Conservation (phyloP, 2,797 vertebrate species). For the Oryzias dopingdopingensis region DNA sequence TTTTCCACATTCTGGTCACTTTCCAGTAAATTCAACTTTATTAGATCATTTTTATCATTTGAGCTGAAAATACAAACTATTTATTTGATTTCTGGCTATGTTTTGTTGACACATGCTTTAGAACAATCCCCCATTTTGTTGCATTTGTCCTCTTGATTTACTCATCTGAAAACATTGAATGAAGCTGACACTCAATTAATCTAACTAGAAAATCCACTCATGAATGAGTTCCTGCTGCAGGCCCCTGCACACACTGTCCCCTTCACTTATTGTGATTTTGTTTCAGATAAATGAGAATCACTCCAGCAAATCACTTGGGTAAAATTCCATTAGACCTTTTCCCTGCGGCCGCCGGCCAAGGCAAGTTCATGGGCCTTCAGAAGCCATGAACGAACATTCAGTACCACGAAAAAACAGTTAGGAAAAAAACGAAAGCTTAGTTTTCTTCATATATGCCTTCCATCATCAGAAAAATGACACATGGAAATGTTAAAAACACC, state of each 20-base stretch:
- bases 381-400: slow-evolving; percentile 13
- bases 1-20: too few species aligned
- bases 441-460: too few species aligned
- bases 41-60: too few species aligned
- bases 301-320: slow-evolving; percentile 49
- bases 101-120: not conserved
- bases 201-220: not conserved
- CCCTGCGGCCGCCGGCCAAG: slow-evolving; percentile 10
- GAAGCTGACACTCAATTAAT: not conserved
- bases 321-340: slow-evolving; percentile 65
- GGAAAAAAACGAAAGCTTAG: too few species aligned
- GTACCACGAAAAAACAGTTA: not conserved
- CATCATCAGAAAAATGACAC: too few species aligned
- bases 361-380: slow-evolving; percentile 9
- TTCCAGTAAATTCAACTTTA: too few species aligned
- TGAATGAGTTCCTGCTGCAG: not conserved
- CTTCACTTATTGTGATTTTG: slow-evolving; percentile 30
- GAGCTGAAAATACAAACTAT: too few species aligned
- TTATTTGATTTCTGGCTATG: not conserved
- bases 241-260: slow-evolving; percentile 17
- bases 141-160: not conserved
- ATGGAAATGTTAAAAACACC: too few species aligned
- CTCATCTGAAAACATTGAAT: not conserved
- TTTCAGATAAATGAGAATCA: slow-evolving; percentile 32
- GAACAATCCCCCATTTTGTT: not conserved